Evolutionary conservation across 2,888 invertebrate genomes (phyloP).

Genomic region (Mallateleia sp.): DNA sequence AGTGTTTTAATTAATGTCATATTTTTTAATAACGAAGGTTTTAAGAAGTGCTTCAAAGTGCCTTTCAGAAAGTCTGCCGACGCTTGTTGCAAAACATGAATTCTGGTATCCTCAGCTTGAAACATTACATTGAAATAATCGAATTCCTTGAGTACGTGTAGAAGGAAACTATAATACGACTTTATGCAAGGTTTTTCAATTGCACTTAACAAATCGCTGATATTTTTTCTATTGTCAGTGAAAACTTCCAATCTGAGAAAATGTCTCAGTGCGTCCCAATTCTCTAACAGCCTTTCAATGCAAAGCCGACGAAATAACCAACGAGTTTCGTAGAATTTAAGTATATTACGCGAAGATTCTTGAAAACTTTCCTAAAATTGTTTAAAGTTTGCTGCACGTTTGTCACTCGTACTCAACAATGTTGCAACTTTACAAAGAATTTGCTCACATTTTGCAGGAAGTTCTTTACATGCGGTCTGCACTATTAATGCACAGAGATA

Average conservation of each 20-base stretch:
- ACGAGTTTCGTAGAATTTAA: slow-evolving; percentile 16
- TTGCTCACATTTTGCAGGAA: slow-evolving; percentile 53
- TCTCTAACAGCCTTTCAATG: slow-evolving; percentile 27
- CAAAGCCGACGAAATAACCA: slow-evolving; percentile 41
- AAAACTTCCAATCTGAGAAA: too few relatives aligned
- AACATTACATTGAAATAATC: slow-evolving; percentile 69
- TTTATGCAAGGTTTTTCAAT: too few relatives aligned
- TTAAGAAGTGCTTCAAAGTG: slow-evolving; percentile 60
- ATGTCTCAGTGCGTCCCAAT: slow-evolving; percentile 22
- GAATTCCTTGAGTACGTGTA: too few relatives aligned
- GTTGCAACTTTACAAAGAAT: slow-evolving; percentile 13
- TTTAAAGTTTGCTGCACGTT: slow-evolving; percentile 13
- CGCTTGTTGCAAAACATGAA: slow-evolving; percentile 52
- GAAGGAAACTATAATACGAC: too few relatives aligned
- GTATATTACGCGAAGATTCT: slow-evolving; percentile 8
- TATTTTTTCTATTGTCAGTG: too few relatives aligned
- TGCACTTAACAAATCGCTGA: too few relatives aligned
- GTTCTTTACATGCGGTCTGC: slow-evolving; percentile 24
- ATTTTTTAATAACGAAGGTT: slow-evolving; percentile 47
- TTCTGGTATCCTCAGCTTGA: slow-evolving; percentile 56
- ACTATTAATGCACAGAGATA: slow-evolving; percentile 65
- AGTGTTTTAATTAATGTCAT: background rate
- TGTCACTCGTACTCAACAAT: slow-evolving; percentile 26
- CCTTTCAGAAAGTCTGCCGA: slow-evolving; percentile 45
- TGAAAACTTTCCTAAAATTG: slow-evolving; percentile 53